Base-by-base conservation (phyloP, 2,888 invertebrate species). In the Oscheius sp. region DNA sequence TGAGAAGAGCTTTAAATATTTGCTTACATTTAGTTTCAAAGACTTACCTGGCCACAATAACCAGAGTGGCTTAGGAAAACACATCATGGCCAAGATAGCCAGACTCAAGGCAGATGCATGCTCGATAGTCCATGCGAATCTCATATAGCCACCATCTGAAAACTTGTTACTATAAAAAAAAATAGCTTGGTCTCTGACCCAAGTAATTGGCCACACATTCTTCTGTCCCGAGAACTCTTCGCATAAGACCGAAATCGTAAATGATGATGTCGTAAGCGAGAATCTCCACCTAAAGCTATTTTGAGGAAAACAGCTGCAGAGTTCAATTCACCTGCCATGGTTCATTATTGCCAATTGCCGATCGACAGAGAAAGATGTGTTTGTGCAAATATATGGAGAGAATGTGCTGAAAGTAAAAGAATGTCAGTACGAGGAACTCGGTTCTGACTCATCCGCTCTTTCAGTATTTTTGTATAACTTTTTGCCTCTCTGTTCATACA, bases 161-260 rank as follows among this genome's bases (percentile, higher is more conserved):
- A 51, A 32, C n/a, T 10, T 10, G 7, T 0, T 71, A n/a, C 10
- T 70, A 42, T 42, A 53, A 47, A 51, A 48, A 48, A n/a, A 21
- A 53, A 35, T 33, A 68, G 33, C 47, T 29, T 65, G 21, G 21
- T 21, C 9, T n/a, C 55, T 29, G 29, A 80, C 81, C 88, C 66
- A 89, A 77, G 76, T 89, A 89, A 76, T 89, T 89, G 32, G 89
- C 89, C 1, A 89, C 87, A 75, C 89, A 89, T 70, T 86, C 87
- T 29, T 80, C 83, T 47, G 88, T 89, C 11, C 88, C 89, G 37
- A 89, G 80, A 3, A 89, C 84, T 60, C 85, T 73, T 62, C 85
- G 82, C 87, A 89, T 89, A 68, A 89, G 75, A 5, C 89, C 89
- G 66, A 86, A 89, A 74, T 89, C 89, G 76, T 86, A 89, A 58